Base-by-base conservation (phyloP, 2,888 invertebrate genomes). In the Drosophila niveifrons region DNA sequence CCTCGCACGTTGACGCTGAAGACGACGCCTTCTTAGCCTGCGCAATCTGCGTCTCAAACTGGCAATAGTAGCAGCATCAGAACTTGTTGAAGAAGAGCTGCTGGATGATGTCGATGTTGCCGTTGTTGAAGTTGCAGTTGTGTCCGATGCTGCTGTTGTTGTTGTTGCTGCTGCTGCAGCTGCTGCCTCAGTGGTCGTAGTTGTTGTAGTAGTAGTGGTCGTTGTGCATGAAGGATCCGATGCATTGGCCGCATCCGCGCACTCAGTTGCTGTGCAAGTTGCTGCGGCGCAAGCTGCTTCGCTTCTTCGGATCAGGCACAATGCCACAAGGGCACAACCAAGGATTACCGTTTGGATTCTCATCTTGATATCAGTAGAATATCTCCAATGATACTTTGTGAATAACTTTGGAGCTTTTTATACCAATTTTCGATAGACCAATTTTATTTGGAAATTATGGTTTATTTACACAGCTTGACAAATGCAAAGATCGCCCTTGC, bases 351-450 rank as follows among this genome's bases (percentile, higher is more conserved):
- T 43, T 11, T 56, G 55, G 41, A 63, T 55, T 56, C 34, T 48
- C 63, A 64, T 64, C 3, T 39, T 62, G 55, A 9, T n/a, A 10
- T 31, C 43, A 59, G 59, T 39, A 29, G 29, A 58, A 28, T 11
- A 23, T 11, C 47, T 57, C 0, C 34, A 58, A 41, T 50, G 58
- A 48, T 48, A 58, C 8, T n/a, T 50, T 50, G 6, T 17, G 7
- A 13, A 1, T 18, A 34, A 7, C 9, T 23, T 10, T 10, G 2
- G 43, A 3, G 0, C 31, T 15, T 61, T 61, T 23, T 52, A 61
- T 61, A 52, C 28, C 8, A 28, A 31, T 8, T 48, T 48, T 43
- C 1, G 3, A 46, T 46, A 9, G 6, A 17, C 34, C 31, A 13
- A 18, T 10, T 34, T 43, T 11, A 28, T 15, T 53, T 17, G 1